Conservation (phyloP, 2,797 vertebrate species). For the Sarcoramphus papa region DNA sequence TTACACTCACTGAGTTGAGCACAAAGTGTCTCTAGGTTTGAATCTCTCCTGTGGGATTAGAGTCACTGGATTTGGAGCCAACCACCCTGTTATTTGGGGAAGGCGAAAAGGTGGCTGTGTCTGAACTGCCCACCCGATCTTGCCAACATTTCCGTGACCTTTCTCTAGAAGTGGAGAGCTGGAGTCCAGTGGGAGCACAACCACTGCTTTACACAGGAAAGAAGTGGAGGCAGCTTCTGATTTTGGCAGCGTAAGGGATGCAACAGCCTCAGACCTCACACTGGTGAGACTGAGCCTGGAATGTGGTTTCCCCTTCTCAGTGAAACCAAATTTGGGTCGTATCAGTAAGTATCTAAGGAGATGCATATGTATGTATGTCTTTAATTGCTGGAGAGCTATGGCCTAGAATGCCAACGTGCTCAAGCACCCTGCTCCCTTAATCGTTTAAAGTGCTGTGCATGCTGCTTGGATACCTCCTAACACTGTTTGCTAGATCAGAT, state of each 20-base stretch:
- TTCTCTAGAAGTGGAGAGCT: background rate
- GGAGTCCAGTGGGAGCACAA: background rate
- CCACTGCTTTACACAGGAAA: background rate
- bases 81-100: constrained; percentile 4
- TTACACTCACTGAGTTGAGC: background rate
- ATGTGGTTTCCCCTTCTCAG: background rate
- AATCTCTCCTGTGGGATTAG: background rate
- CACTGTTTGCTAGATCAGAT: constrained; percentile 67
- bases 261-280: background rate
- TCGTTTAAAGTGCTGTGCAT: constrained; percentile 49
- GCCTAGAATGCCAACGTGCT: constrained; percentile 41
- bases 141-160: constrained; percentile 14
- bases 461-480: constrained; percentile 62
- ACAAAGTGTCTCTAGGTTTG: background rate
- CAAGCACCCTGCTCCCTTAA: constrained; percentile 41
- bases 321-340: background rate
- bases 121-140: background rate
- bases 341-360: background rate
- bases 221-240: background rate
- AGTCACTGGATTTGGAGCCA: background rate
- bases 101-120: background rate
- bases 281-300: background rate
- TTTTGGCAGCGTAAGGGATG: background rate
- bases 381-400: constrained; percentile 37
- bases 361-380: background rate